Base-by-base conservation (phyloP, 2,888 invertebrate species). In the Rotaria magnacalcarata region DNA sequence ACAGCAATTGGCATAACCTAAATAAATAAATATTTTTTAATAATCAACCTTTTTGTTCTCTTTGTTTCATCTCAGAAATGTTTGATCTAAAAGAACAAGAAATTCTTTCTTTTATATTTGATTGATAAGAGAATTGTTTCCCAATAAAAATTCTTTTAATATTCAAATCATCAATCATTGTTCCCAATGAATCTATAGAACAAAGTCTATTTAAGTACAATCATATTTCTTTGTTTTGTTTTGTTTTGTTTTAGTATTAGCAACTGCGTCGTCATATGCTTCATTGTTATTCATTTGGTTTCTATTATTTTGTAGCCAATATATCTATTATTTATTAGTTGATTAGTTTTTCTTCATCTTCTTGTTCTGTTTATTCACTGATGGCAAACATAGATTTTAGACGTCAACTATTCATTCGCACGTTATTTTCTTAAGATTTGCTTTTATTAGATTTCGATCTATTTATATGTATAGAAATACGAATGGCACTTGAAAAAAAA, bases 1-100 rank as follows among this genome's bases (percentile, higher is more conserved):
- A 92, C 90, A 47, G 91, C 90, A 5, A 92, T 88, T 2, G 92
- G 92, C 89, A 92, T 92, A 43, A 80, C 80, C 80, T 80, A 80
- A 43, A 80, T 10, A 24, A 80, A 24, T 21, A 80, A 16, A 74
- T 74, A 60, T 60, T 24, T 10, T 60, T 27, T 5, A 21, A 54
- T 6, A 4, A 54, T 54, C 7, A 21, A 21, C 14, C 16, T 16
- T 54, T 54, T 14, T 21, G 16, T 16, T 52, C 27, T 27, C 5
- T 27, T 8, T 60, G 8, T 60, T 60, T 60, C 56, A 21, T 56
- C 7, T 24, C 0, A 21, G 56, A 56, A 24, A 8, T 56, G 24
- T 56, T 24, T 24, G 2, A 24, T 24, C 2, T 54, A 19, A 11
- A 14, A 50, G 50, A 50, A 19, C 5, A 54, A 21, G 4, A 54